Evolutionary conservation across 2,113 vertebrate genomes (phyloP).

Genomic region (Eudyptes chrysolophus): DNA sequence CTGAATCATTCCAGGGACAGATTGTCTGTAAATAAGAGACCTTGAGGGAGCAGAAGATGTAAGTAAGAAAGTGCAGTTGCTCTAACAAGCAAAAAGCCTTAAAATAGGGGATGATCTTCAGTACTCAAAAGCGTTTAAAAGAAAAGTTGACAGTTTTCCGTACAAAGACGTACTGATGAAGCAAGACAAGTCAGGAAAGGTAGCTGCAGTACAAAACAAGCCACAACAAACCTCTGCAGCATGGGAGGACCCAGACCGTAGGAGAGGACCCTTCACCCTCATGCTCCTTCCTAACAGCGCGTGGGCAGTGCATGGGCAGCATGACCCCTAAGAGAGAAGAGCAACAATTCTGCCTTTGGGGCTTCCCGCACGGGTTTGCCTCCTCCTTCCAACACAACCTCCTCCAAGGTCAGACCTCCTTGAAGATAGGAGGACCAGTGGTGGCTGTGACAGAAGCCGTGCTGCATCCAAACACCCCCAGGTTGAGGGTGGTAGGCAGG

Average conservation of each 20-base stretch:
- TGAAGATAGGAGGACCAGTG: not conserved
- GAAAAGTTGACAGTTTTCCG: constrained; percentile 8
- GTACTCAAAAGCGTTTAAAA: constrained; percentile 14
- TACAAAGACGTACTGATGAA: not conserved
- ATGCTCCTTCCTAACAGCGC: fast-evolving
- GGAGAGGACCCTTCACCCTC: not conserved
- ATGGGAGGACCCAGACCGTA: not conserved
- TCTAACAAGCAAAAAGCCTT: constrained; percentile 18
- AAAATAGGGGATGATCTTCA: constrained; percentile 30
- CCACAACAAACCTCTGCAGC: not conserved
- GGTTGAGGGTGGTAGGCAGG: not conserved
- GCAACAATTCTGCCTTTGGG: not conserved
- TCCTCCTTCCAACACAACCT: not conserved
- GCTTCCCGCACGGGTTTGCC: fast-evolving
- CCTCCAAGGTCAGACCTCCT: not conserved
- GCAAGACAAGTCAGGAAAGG: not conserved
- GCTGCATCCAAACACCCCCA: not conserved
- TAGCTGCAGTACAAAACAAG: not conserved
- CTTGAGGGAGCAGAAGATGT: constrained; percentile 47
- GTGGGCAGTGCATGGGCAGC: not conserved
- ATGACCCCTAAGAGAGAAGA: not conserved
- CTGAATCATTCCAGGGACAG: constrained; percentile 53
- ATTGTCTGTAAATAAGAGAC: constrained; percentile 46
- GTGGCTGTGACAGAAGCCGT: not conserved
- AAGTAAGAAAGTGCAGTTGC: constrained; percentile 30